phyloP scores from a whole-genome alignment of 2,888 invertebrate genomes.

The Eilema griseolum region DNA sequence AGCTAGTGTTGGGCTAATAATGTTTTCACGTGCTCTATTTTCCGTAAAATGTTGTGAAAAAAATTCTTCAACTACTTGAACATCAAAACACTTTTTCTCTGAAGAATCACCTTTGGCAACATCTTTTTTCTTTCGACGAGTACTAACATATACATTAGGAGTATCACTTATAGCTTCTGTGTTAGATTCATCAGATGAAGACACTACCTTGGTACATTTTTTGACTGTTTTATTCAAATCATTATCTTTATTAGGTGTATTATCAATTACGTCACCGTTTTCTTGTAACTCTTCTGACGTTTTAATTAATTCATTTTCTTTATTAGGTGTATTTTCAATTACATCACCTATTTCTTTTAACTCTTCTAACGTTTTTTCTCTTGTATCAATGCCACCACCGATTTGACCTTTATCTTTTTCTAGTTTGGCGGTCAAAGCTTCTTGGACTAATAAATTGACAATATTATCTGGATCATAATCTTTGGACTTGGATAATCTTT shows the following conservation, averaged over 20 bases:
- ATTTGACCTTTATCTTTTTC: conserved; percentile 34
- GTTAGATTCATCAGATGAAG: conserved; percentile 71
- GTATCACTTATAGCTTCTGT: conserved; percentile 65
- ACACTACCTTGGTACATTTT: conserved; percentile 37
- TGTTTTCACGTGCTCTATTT: conserved; percentile 52
- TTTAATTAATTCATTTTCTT: conserved; percentile 33
- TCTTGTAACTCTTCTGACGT: conserved; percentile 44
- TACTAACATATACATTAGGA: conserved; percentile 56
- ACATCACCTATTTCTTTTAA: conserved; percentile 49
- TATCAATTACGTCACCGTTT: conserved; percentile 58
- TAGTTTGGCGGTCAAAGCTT: conserved; percentile 59
- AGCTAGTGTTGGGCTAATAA: conserved; percentile 70
- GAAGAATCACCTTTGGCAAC: conserved; percentile 26
- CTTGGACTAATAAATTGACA: conserved; percentile 66
- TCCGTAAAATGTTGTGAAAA: conserved; percentile 68
- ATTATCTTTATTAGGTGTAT: conserved; percentile 49
- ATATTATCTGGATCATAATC: conserved; percentile 61
- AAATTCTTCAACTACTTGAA: conserved; percentile 63
- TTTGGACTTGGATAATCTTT: conserved; percentile 61
- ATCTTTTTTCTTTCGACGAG: conserved; percentile 48
- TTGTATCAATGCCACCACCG: conserved; percentile 59
- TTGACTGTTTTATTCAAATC: conserved; percentile 22
- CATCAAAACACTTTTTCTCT: conserved; percentile 47
- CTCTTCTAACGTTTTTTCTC: conserved; percentile 50
- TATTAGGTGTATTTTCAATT: conserved; percentile 58